A percentile compares a stretch with the other conserved stretches of the same genome.
These are phyloP conservation scores for Adela reaumurella DNA, from an alignment of 2,888 invertebrate genomes.

Conservation along the genomic window DNA sequence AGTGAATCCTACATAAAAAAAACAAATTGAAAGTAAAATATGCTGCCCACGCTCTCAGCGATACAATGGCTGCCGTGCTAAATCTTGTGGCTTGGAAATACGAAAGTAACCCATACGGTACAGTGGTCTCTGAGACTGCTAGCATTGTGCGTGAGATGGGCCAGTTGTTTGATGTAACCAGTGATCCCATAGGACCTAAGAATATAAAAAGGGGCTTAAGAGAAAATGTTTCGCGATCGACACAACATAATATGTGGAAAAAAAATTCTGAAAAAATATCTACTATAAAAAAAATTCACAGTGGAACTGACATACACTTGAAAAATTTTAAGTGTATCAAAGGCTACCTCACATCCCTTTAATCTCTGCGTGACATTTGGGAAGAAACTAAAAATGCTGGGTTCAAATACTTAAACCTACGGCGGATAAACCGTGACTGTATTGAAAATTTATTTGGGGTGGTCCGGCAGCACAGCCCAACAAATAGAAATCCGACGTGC, in stretches of 20 bases:
- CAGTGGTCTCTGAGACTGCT: slow-evolving; percentile 7
- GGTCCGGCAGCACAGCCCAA: neutral
- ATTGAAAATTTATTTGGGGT: neutral
- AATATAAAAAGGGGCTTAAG: slow-evolving; percentile 9
- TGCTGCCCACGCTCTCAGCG: slow-evolving; percentile 11
- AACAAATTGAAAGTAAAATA: slow-evolving; percentile 7
- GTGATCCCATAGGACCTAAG: slow-evolving; percentile 8
- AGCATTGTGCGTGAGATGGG: slow-evolving; percentile 7
- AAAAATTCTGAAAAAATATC: slow-evolving; percentile 5
- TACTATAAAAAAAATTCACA: slow-evolving; percentile 5
- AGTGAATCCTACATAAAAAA: slow-evolving; percentile 4
- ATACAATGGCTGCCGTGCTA: slow-evolving; percentile 11
- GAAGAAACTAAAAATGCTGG: too few relatives aligned
- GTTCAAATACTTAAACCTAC: too few relatives aligned
- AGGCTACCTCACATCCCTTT: too few relatives aligned
- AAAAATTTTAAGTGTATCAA: too few relatives aligned
- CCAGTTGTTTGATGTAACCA: slow-evolving; percentile 8
- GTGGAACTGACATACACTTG: neutral
- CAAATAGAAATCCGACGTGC: neutral
- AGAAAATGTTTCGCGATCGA: slow-evolving; percentile 10
- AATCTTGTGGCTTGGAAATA: slow-evolving; percentile 7
- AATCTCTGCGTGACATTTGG: too few relatives aligned
- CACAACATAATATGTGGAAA: slow-evolving; percentile 7
- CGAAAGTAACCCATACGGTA: slow-evolving; percentile 3
- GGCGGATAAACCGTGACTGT: too few relatives aligned